phyloP scores from a whole-genome alignment of 2,888 invertebrate species.

The Crematogaster levior region DNA sequence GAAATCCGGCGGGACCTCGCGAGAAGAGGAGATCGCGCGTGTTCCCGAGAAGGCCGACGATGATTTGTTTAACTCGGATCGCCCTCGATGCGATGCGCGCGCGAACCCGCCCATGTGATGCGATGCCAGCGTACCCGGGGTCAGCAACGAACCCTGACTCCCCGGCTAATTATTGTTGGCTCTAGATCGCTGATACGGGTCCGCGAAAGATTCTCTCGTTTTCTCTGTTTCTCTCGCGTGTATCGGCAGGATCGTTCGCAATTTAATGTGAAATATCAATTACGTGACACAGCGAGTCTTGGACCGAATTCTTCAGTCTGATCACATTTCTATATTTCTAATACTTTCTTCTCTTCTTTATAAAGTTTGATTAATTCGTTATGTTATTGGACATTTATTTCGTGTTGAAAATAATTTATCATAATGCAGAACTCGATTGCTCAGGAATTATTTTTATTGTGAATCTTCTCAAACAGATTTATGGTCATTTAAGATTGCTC shows the following conservation, averaged over 20 bases:
- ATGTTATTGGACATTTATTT: background rate
- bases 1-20: conserved; percentile 65
- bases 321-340: background rate
- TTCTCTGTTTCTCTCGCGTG: conserved; percentile 9
- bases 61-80: conserved; percentile 84
- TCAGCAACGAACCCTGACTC: conserved; percentile 83
- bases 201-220: conserved; percentile 52
- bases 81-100: conserved; percentile 75
- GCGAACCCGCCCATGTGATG: conserved; percentile 68
- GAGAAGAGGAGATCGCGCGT: conserved; percentile 57
- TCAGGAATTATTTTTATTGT: background rate
- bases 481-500: background rate
- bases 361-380: background rate
- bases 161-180: conserved; percentile 85
- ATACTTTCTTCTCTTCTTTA: background rate
- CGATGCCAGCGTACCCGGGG: conserved; percentile 41
- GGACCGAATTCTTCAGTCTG: background rate
- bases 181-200: conserved; percentile 83
- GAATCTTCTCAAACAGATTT: background rate
- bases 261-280: conserved; percentile 54
- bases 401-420: background rate
- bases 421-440: background rate
- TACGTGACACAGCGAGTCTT: conserved; percentile 24
- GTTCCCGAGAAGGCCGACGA: conserved; percentile 64
- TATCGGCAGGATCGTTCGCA: conserved; percentile 39